phyloP scores from a whole-genome alignment of 2,797 vertebrate species.

The Girardinus metallicus region DNA sequence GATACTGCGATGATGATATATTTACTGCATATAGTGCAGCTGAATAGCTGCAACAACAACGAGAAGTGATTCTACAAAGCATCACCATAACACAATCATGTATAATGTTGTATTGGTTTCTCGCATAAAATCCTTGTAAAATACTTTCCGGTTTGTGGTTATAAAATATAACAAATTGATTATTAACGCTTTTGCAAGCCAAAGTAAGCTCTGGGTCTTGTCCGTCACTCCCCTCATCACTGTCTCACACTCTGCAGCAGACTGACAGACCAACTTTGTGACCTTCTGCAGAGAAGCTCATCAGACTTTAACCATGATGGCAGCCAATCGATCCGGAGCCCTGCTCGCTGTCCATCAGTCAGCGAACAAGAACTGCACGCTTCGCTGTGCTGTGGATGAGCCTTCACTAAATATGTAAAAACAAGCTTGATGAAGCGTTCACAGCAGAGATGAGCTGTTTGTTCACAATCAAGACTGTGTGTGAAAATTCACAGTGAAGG shows the following conservation, averaged over 20 bases:
- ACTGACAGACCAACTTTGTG: constrained; percentile 50
- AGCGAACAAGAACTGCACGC: constrained; percentile 28
- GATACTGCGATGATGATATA: neutral
- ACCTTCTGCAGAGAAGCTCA: constrained; percentile 66
- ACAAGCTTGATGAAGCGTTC: constrained; percentile 27
- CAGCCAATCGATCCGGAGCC: constrained; percentile 64
- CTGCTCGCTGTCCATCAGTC: constrained; percentile 59
- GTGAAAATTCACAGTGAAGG: constrained; percentile 33
- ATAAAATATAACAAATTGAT: neutral
- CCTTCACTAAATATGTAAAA: constrained; percentile 19
- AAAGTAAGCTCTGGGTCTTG: constrained; percentile 16
- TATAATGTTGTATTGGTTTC: neutral
- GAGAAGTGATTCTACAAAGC: neutral
- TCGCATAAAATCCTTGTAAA: neutral
- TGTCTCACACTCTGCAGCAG: constrained; percentile 27
- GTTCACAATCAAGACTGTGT: constrained; percentile 12
- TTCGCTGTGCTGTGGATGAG: constrained; percentile 1
- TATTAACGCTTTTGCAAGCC: neutral
- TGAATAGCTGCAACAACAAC: neutral
- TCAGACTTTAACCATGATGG: constrained; percentile 59
- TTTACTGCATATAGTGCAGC: neutral
- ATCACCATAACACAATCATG: neutral
- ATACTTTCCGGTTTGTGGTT: neutral
- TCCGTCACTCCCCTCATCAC: constrained; percentile 38
- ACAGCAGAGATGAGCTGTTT: constrained; percentile 19